Base-by-base conservation (phyloP, 2,888 invertebrate species). In the Unio delphinus region DNA sequence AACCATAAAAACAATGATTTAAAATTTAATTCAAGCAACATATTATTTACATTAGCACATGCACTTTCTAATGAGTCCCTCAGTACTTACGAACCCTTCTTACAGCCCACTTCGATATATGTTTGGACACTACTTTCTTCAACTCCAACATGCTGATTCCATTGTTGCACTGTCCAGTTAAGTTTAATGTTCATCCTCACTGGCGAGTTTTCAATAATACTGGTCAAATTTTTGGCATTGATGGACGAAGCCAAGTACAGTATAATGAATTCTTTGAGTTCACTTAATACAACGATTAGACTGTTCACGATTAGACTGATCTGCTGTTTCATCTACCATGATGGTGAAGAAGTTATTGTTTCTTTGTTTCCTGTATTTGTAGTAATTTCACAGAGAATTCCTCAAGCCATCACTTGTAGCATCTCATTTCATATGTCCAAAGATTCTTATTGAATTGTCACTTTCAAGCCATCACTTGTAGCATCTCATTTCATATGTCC, bases 221-320 rank as follows among this genome's bases (percentile, higher is more conserved):
- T 58, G 4, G 71, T 72, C n/a, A 80, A 26, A 23, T 68, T 71
- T 15, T 61, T 34, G 17, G 76, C 56, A 23, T 75, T 67, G 20
- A 70, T 77, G 18, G 70, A 69, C 4, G 60, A 64, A n/a, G 74
- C 64, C 20, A 61, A 55, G 55, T 74, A 67, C 30, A 81, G 61
- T 54, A 80, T 79, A 62, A 82, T 61, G 61, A 82, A 78, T 15
- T 80, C 77, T 61, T 82, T 60, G 11, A 80, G 59, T 55, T 75
- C 60, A 61, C 67, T 59, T 45, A 81, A 8, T 8, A 74, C 74
- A 57, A 79, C 54, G 56, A 78, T 79, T n/a, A n/a, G 56, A 80
- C 62, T 82, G 81, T 60, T 82, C 79, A 28, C 67, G 65, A 68
- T 79, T 82, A 23, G 73, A 72, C n/a, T 60, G 20, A 68, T 80